Evolutionary conservation across 2,113 vertebrate species (phyloP).

Genomic region (Sinocyclocheilus rhinocerous): DNA sequence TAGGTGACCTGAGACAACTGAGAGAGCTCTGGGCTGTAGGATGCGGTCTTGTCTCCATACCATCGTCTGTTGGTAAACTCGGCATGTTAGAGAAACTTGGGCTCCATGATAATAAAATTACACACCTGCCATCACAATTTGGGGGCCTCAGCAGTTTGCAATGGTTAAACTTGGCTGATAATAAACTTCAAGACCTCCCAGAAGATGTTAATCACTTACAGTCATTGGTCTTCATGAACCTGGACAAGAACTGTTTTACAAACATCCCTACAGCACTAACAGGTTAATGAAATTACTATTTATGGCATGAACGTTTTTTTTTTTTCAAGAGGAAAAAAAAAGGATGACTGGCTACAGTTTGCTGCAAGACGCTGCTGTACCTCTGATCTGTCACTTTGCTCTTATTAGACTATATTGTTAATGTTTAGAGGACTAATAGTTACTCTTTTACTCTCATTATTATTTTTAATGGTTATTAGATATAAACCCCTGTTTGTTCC

Average conservation of each 20-base stretch:
- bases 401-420: neutral
- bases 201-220: conserved; percentile 38
- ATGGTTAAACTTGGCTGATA: conserved; percentile 57
- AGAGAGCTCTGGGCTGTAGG: conserved; percentile 52
- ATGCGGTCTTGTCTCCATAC: conserved; percentile 41
- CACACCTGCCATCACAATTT: conserved; percentile 43
- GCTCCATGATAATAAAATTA: conserved; percentile 49
- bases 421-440: neutral
- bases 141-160: conserved; percentile 40
- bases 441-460: neutral
- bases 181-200: conserved; percentile 51
- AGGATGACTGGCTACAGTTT: neutral
- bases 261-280: conserved; percentile 43
- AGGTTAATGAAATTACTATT: conserved; percentile 31
- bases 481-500: neutral
- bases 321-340: neutral
- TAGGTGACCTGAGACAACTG: conserved; percentile 54
- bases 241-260: conserved; percentile 51
- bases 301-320: no score
- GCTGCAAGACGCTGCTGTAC: neutral
- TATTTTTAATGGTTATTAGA: neutral
- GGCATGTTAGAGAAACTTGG: conserved; percentile 47
- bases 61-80: conserved; percentile 51
- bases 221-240: conserved; percentile 52
- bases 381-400: neutral